A percentile compares a stretch with the other conserved stretches of the same genome.
These are phyloP conservation scores for Sebastes miniatus DNA, from an alignment of 2,797 vertebrate genomes.

Conservation along the genomic window DNA sequence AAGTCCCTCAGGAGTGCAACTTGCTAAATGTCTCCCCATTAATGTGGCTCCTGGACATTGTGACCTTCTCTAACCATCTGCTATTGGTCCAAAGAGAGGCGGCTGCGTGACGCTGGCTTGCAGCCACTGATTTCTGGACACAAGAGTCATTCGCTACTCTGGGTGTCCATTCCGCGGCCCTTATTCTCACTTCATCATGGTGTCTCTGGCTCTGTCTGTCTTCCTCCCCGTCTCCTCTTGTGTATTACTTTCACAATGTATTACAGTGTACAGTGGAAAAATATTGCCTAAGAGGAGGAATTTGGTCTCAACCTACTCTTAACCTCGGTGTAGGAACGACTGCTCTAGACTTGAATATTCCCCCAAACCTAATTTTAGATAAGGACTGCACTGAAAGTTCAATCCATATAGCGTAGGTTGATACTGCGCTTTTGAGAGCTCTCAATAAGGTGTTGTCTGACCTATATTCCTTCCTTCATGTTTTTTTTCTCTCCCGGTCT, in stretches of 20 bases:
- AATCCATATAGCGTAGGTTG: conserved; percentile 54
- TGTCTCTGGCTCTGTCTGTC: not conserved
- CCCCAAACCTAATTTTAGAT: conserved; percentile 49
- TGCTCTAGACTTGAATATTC: conserved; percentile 1
- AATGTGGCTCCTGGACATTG: conserved; percentile 28
- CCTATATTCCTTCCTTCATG: conserved; percentile 57
- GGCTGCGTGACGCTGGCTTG: conserved; percentile 29
- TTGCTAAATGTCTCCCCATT: conserved; percentile 54
- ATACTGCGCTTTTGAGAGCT: conserved; percentile 29
- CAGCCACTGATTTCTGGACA: conserved; percentile 35
- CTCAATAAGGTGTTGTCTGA: conserved; percentile 66
- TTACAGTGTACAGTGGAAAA: conserved; percentile 13
- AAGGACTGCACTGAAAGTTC: conserved; percentile 26
- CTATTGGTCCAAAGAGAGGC: conserved; percentile 31
- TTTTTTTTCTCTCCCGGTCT: conserved; percentile 46
- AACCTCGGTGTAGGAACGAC: not conserved
- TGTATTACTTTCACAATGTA: not conserved
- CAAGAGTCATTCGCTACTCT: conserved; percentile 5
- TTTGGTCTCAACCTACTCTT: not conserved
- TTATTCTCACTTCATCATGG: conserved; percentile 4
- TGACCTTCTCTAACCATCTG: conserved; percentile 58
- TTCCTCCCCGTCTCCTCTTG: not conserved
- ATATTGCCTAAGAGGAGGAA: not conserved
- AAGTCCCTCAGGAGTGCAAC: conserved; percentile 36
- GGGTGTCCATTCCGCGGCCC: not conserved